Conservation (phyloP, 2,888 invertebrate genomes). For the Synanthedon vespiformis region DNA sequence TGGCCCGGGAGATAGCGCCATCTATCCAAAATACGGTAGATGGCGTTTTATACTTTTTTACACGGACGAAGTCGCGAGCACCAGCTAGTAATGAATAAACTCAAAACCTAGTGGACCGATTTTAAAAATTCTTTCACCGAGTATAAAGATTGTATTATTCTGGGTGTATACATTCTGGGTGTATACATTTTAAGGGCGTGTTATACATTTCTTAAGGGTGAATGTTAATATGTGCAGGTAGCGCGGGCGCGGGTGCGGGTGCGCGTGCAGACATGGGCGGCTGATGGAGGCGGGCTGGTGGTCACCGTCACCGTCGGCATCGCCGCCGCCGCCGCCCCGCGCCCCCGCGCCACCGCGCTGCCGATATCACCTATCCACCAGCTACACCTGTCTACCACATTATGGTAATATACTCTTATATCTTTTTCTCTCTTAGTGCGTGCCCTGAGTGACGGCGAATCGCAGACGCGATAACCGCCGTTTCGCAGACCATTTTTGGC, state of each 20-base stretch:
- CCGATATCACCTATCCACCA: constrained; percentile 50
- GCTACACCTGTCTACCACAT: constrained; percentile 59
- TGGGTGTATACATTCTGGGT: neutral
- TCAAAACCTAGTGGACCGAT: too few relatives aligned
- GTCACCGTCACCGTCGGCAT: constrained; percentile 58
- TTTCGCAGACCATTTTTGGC: too few relatives aligned
- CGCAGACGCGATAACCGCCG: too few relatives aligned
- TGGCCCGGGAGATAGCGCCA: too few relatives aligned
- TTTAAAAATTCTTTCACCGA: too few relatives aligned
- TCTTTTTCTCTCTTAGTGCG: too few relatives aligned
- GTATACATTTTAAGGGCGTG: neutral
- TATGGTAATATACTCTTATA: constrained; percentile 29
- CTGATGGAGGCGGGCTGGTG: constrained; percentile 61
- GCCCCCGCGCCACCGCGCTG: constrained; percentile 58
- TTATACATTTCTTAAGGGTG: neutral
- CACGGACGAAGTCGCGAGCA: too few relatives aligned
- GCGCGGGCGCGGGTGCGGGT: constrained; percentile 48
- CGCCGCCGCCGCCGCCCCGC: constrained; percentile 63
- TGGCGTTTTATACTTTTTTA: too few relatives aligned
- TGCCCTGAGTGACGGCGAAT: too few relatives aligned
- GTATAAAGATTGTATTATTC: too few relatives aligned
- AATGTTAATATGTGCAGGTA: constrained; percentile 31
- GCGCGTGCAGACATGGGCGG: constrained; percentile 57
- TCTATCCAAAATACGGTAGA: too few relatives aligned
- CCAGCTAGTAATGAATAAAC: too few relatives aligned